Evolutionary conservation across 2,113 vertebrate species (phyloP), one percentile per base, ranked within the genome.

Genomic region (Gallinago paraguaiae): DNA sequence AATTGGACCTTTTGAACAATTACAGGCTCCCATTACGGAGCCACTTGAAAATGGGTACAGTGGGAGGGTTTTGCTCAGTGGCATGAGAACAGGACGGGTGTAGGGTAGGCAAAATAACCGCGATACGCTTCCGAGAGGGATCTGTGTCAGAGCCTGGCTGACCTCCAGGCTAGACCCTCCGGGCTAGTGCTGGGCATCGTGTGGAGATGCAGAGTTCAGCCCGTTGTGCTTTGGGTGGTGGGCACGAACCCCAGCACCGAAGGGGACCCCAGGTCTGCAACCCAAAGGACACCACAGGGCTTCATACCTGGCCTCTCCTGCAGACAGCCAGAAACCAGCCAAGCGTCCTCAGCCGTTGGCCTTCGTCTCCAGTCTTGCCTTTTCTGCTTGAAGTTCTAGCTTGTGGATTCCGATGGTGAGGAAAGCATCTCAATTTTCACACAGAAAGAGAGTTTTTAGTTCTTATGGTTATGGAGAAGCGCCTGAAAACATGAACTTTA

Each of bases 401-500:
- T 75, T 59, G n/a, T 57, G 68, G 30, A 85, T 87, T 95, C 64
- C 68, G 64, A 31, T 31, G 45, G 53, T 72, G 41, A 82, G 72
- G 79, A 78, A 92, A 71, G 41, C 37, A 61, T 90, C 72, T 88
- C 60, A 88, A 18, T 81, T 94, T 81, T 92, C 65, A 57, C 15
- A 17, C 19, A 82, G 68, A 92, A 75, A 65, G 76, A 91, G 25
- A 60, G 10, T 5, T 76, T 84, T 89, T 76, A 14, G 7, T 76
- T 90, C 67, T 91, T 91, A 89, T 37, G 91, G 74, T 91, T 96
- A 90, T 78, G 89, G 72, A 92, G 93, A 91, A 82, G 53, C 95
- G 61, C 74, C 70, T 87, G 77, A 61, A 92, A 89, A 75, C 17
- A 17, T 33, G 57, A 92, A 79, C 83, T 97, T 96, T 92, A 85